A percentile compares a stretch with the other conserved stretches of the same genome.
Conservation (phyloP, 2,888 invertebrate genomes). For the Cataglyphis altisquamis region DNA sequence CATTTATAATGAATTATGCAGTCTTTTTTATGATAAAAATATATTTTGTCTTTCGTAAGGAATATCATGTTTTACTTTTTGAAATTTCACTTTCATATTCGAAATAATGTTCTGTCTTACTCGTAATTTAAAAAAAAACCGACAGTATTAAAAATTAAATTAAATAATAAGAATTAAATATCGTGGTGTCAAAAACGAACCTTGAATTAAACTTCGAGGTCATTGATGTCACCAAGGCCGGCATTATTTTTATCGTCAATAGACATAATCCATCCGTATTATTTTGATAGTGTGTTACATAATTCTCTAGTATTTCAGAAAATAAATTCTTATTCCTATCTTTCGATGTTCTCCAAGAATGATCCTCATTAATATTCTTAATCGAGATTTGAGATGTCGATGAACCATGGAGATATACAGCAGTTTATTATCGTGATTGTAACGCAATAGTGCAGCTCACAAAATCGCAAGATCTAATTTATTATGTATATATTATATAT, state of each 20-base stretch:
- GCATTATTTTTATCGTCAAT: conserved; percentile 43
- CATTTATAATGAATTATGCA: not conserved
- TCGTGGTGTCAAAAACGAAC: conserved; percentile 23
- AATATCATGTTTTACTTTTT: not conserved
- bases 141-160: conserved; percentile 1
- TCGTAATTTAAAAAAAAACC: conserved; percentile 10
- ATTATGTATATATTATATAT: not conserved
- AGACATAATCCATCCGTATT: conserved; percentile 44
- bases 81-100: not conserved
- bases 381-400: conserved; percentile 38
- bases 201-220: conserved; percentile 36
- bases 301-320: conserved; percentile 38
- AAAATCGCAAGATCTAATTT: not conserved
- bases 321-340: conserved; percentile 18
- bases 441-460: conserved; percentile 13
- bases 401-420: conserved; percentile 41
- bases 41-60: not conserved
- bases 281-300: conserved; percentile 43
- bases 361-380: conserved; percentile 41
- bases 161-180: not conserved
- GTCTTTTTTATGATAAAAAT: not conserved
- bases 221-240: conserved; percentile 47
- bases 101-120: not conserved
- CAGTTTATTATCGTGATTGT: not conserved
- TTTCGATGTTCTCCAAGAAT: not conserved